Evolutionary conservation across 2,113 vertebrate species (phyloP), one percentile per base, ranked within the genome.

Genomic region (Rhinichthys klamathensis): DNA sequence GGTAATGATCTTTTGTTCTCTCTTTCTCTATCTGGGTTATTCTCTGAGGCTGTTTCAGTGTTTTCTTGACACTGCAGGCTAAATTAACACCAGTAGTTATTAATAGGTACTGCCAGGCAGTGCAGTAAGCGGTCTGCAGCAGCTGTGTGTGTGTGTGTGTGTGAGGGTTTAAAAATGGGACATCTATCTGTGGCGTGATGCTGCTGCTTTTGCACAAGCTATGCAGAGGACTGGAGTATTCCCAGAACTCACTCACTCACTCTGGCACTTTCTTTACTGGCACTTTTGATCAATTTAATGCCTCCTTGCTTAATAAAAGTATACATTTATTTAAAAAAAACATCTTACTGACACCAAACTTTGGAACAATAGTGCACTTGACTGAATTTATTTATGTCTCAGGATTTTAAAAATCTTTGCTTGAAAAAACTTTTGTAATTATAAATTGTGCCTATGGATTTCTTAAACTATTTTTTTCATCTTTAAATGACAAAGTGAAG

Each of bases 11-110:
- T 72, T 12, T 82, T 8, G 32, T 30, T 41, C 58, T 85, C 69
- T 86, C 25, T n/a, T n/a, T 83, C 23, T 78, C 51, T 78, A 88
- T 86, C 70, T 88, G 76, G 87, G 84, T 86, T 84, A 84, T 51
- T 35, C 82, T 81, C 81, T 27, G 27, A 67, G 60, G 77, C 60
- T 80, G 56, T 86, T 69, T 74, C 81, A 76, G 54, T 86, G 84
- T 88, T 86, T 86, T 86, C 35, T 46, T 65, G 67, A 44, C 38
- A 30, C 81, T 54, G 74, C 61, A 16, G 60, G 76, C 87, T 88
- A 86, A 84, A 86, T 88, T 84, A 83, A 81, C 70, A 15, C 85
- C n/a, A 16, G 44, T 30, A 27, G 84, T 76, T 88, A 88, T 81
- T 88, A 84, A 86, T 86, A 84, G 85, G 76, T 82, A 15, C 56